Conservation (phyloP, 2,113 vertebrate genomes). For the Phoxinus phoxinus region DNA sequence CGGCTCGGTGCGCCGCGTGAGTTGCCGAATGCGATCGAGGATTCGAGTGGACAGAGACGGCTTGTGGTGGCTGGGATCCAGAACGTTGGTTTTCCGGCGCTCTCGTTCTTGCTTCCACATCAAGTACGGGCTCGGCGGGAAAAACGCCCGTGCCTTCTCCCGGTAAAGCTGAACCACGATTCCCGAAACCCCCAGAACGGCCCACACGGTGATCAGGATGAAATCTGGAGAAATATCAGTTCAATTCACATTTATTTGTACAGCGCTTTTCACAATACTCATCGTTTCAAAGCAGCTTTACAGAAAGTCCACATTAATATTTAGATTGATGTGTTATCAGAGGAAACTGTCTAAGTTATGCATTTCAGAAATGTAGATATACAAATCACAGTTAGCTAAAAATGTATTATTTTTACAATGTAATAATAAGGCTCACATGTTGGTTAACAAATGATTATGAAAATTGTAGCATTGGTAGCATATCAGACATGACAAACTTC, state of each 20-base stretch:
- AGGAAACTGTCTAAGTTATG: too few species aligned
- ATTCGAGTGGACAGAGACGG: constrained; percentile 84
- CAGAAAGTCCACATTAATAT: too few species aligned
- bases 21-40: constrained; percentile 68
- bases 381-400: too few species aligned
- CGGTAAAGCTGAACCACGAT: constrained; percentile 84
- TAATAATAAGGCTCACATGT: too few species aligned
- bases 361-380: too few species aligned
- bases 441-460: too few species aligned
- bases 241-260: too few species aligned
- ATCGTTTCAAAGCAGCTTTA: too few species aligned
- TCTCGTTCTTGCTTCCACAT: constrained; percentile 88
- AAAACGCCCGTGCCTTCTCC: constrained; percentile 80
- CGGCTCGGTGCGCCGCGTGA: constrained; percentile 75
- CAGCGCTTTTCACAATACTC: too few species aligned
- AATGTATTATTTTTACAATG: too few species aligned
- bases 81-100: constrained; percentile 90
- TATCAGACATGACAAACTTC: neutral
- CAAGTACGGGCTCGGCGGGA: constrained; percentile 90
- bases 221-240: constrained; percentile 76
- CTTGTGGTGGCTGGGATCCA: constrained; percentile 92
- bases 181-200: constrained; percentile 82
- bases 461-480: too few species aligned
- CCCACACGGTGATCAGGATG: constrained; percentile 85
- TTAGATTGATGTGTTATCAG: too few species aligned